Conservation (phyloP, 1,140 invertebrate genomes). For the Drosophila simulans region DNA sequence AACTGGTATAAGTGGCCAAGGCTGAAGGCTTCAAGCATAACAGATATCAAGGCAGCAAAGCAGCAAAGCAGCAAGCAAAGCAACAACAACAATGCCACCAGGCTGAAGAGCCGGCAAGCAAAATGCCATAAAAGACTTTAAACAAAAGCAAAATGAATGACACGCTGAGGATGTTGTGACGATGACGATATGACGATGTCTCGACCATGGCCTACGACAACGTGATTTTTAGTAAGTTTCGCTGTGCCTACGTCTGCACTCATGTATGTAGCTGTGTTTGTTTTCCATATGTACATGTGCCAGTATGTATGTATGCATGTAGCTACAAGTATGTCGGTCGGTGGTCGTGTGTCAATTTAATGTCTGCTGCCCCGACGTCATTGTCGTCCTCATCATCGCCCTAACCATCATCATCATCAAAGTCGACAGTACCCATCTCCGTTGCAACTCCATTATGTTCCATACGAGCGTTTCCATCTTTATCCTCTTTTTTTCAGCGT, state of each 20-base stretch:
- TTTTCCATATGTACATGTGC: no score
- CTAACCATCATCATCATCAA: conserved; percentile 33
- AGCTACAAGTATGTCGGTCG: conserved; percentile 35
- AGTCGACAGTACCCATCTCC: conserved; percentile 46
- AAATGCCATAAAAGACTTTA: conserved; percentile 59
- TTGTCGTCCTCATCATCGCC: conserved; percentile 40
- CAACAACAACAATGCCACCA: conserved; percentile 26
- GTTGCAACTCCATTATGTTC: conserved; percentile 75
- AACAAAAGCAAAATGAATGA: conserved; percentile 77
- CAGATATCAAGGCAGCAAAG: conserved; percentile 29
- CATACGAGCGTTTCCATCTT: conserved; percentile 38
- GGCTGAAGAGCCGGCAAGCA: conserved; percentile 23
- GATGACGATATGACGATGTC: conserved; percentile 58
- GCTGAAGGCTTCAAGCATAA: conserved; percentile 23
- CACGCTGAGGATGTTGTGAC: conserved; percentile 68
- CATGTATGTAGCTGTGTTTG: neutral
- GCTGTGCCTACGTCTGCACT: conserved; percentile 23
- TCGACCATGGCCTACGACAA: conserved; percentile 81
- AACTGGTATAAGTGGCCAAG: conserved; percentile 63
- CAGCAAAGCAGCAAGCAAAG: conserved; percentile 15
- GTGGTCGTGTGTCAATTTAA: conserved; percentile 80
- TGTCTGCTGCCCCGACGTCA: conserved; percentile 65
- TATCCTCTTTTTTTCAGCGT: conserved; percentile 2
- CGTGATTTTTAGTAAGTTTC: conserved; percentile 78
- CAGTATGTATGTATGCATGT: neutral